Evolutionary conservation across 2,113 vertebrate species (phyloP).

Genomic region (Pachypanchax playfairii): DNA sequence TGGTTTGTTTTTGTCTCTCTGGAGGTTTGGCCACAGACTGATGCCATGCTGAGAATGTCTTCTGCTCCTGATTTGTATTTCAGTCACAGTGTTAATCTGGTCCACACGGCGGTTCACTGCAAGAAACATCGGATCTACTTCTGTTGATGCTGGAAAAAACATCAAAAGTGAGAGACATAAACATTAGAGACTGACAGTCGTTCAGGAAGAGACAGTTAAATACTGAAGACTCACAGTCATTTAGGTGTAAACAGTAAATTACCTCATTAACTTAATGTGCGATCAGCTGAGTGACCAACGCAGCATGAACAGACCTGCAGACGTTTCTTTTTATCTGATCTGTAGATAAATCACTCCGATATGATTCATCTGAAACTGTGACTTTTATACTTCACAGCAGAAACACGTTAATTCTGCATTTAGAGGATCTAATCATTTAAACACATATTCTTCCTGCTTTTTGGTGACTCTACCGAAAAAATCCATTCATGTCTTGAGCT

Average conservation of each 20-base stretch:
- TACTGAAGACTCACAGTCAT: conserved; percentile 26
- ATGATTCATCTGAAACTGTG: conserved; percentile 4
- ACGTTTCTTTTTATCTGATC: conserved; percentile 28
- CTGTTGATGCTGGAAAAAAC: background rate
- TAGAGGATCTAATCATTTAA: background rate
- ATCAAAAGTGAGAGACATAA: conserved; percentile 15
- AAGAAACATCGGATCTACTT: conserved; percentile 8
- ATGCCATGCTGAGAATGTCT: conserved; percentile 11
- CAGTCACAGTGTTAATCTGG: conserved; percentile 1
- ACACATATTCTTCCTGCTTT: conserved; percentile 2
- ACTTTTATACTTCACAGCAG: conserved; percentile 10
- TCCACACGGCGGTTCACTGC: background rate
- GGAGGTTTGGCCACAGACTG: conserved; percentile 9
- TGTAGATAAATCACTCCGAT: conserved; percentile 43
- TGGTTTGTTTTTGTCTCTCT: conserved; percentile 29
- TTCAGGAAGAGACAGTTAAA: conserved; percentile 19
- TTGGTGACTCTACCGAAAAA: background rate
- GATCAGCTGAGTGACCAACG: conserved; percentile 55
- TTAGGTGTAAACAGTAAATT: conserved; percentile 54
- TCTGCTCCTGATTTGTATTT: conserved; percentile 33
- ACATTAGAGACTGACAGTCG: background rate
- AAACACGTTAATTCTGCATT: no score
- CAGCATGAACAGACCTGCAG: conserved; percentile 43
- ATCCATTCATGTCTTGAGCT: conserved; percentile 18
- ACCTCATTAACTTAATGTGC: conserved; percentile 63